phyloP scores from a whole-genome alignment of 2,113 vertebrate genomes.

The Neolamprologus toae region DNA sequence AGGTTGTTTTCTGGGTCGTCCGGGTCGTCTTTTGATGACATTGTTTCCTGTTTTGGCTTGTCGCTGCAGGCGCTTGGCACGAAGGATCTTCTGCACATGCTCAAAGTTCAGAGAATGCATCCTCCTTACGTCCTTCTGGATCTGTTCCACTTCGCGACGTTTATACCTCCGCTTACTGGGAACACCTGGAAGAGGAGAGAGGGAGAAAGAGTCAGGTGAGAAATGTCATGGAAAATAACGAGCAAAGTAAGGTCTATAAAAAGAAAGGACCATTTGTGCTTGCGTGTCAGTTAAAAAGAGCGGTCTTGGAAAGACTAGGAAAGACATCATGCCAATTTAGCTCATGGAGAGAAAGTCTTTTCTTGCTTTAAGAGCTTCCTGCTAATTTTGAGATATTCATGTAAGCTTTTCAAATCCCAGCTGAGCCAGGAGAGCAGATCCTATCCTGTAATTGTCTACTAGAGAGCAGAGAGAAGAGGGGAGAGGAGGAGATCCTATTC shows the following conservation, averaged over 20 bases:
- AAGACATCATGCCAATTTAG: constrained; percentile 43
- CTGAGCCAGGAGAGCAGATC: constrained; percentile 74
- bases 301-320: constrained; percentile 22
- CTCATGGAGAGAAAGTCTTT: constrained; percentile 34
- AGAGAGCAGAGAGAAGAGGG: constrained; percentile 68
- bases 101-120: constrained; percentile 96
- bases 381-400: constrained; percentile 72
- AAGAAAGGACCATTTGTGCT: not conserved
- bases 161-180: constrained; percentile 83
- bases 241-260: not conserved
- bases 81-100: constrained; percentile 98
- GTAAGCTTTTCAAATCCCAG: constrained; percentile 71
- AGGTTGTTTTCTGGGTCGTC: constrained; percentile 89
- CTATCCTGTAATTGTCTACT: constrained; percentile 66
- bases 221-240: constrained; percentile 6
- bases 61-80: constrained; percentile 97
- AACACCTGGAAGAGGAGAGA: constrained; percentile 49
- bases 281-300: constrained; percentile 16
- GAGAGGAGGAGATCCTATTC: constrained; percentile 61
- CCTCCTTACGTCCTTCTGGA: constrained; percentile 90
- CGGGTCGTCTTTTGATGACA: constrained; percentile 89
- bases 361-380: constrained; percentile 64
- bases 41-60: constrained; percentile 99
- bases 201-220: constrained; percentile 14
- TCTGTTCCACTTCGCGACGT: constrained; percentile 86